phyloP scores from a whole-genome alignment of 2,888 invertebrate species.

The Adineta ricciae region DNA sequence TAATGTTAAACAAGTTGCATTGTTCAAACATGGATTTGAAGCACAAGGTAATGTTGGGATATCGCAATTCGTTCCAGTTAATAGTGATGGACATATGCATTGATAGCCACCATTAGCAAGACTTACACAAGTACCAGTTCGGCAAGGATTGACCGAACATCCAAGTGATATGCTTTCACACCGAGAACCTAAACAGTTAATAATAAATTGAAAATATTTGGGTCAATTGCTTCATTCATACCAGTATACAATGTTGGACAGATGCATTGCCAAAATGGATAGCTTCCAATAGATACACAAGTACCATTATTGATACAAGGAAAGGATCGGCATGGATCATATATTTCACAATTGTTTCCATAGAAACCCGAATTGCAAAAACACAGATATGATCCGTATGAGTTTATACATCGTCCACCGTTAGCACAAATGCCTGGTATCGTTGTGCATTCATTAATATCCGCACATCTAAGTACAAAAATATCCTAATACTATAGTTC shows the following conservation, averaged over 20 bases:
- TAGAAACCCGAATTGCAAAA: slow-evolving; percentile 29
- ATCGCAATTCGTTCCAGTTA: slow-evolving; percentile 29
- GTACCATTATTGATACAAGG: slow-evolving; percentile 25
- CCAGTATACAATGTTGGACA: slow-evolving; percentile 10
- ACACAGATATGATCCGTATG: slow-evolving; percentile 19
- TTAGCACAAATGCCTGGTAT: slow-evolving; percentile 27
- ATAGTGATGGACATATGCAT: slow-evolving; percentile 27
- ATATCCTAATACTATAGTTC: not conserved
- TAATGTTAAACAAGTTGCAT: slow-evolving; percentile 31
- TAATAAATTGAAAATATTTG: not conserved
- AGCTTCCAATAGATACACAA: not conserved
- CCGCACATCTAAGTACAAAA: not conserved
- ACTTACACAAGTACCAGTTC: slow-evolving; percentile 29
- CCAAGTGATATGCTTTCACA: slow-evolving; percentile 25
- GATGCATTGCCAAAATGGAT: not conserved
- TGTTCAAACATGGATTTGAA: slow-evolving; percentile 32
- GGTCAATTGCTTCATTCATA: not conserved
- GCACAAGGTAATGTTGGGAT: slow-evolving; percentile 16
- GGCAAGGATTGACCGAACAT: slow-evolving; percentile 29
- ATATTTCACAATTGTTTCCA: slow-evolving; percentile 31
- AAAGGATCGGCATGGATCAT: slow-evolving; percentile 27
- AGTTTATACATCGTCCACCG: slow-evolving; percentile 27
- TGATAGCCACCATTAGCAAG: slow-evolving; percentile 27
- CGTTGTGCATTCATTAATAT: slow-evolving; percentile 30
- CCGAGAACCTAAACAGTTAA: slow-evolving; percentile 25